phyloP scores from a whole-genome alignment of 2,113 vertebrate species.

The Oncorhynchus masou region DNA sequence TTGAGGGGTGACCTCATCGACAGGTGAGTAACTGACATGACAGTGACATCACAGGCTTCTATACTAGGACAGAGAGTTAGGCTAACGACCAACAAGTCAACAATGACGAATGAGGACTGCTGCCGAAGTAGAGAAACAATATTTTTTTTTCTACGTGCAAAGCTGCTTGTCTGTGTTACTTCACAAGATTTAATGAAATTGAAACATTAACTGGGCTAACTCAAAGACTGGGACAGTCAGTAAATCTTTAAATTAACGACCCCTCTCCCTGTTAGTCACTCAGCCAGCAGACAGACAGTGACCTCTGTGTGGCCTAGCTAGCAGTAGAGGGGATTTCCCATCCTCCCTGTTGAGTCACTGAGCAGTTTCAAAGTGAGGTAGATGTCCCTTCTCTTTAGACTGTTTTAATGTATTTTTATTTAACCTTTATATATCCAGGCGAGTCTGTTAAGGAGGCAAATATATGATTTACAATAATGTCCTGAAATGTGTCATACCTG shows the following conservation, averaged over 20 bases:
- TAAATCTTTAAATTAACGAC: slow-evolving; percentile 51
- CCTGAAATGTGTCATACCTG: slow-evolving; percentile 1
- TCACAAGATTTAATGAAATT: slow-evolving; percentile 42
- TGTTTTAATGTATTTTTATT: too few relatives aligned
- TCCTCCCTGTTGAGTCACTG: slow-evolving; percentile 42
- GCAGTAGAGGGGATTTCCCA: slow-evolving; percentile 16
- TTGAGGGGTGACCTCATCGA: neutral
- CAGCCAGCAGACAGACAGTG: slow-evolving; percentile 29
- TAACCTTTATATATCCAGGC: too few relatives aligned
- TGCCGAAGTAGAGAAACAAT: slow-evolving; percentile 10
- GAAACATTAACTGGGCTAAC: neutral
- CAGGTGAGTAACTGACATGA: slow-evolving; percentile 34
- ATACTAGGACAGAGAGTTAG: slow-evolving; percentile 35
- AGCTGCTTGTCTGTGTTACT: slow-evolving; percentile 24
- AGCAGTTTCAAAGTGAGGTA: slow-evolving; percentile 40
- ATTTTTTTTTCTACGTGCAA: slow-evolving; percentile 16
- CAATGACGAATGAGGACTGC: slow-evolving; percentile 39
- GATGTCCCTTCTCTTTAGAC: neutral
- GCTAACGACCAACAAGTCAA: slow-evolving; percentile 18
- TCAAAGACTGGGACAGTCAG: slow-evolving; percentile 35
- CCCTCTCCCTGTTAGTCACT: slow-evolving; percentile 34
- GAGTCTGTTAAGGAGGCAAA: too few relatives aligned
- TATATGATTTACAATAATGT: too few relatives aligned
- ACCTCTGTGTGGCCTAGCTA: slow-evolving; percentile 44
- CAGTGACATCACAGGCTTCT: slow-evolving; percentile 47